Conservation (phyloP, 2,888 invertebrate species). For the Cephus sareptanus region DNA sequence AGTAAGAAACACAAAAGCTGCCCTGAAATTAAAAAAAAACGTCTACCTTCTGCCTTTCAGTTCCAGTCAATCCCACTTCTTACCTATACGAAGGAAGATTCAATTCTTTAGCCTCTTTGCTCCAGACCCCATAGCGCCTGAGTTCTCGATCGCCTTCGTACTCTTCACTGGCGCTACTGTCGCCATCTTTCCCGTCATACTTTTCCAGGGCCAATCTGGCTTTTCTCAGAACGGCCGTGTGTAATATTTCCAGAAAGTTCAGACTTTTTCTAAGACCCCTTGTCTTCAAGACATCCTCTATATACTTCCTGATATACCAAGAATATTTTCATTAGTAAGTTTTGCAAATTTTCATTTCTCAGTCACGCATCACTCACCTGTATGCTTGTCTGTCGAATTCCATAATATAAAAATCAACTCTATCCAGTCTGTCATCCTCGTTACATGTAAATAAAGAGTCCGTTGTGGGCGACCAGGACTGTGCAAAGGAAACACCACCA, state of each 20-base stretch:
- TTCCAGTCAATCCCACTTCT: not conserved
- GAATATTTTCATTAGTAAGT: not conserved
- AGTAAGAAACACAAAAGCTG: conserved; percentile 87
- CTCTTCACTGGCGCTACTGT: conserved; percentile 43
- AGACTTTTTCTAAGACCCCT: conserved; percentile 86
- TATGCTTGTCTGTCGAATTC: conserved; percentile 58
- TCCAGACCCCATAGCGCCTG: conserved; percentile 80
- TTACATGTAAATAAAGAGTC: conserved; percentile 43
- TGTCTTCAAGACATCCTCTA: conserved; percentile 88
- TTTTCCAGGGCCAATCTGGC: conserved; percentile 78
- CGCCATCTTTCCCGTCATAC: conserved; percentile 41
- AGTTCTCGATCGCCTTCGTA: conserved; percentile 68
- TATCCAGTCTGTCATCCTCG: conserved; percentile 47
- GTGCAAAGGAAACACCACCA: conserved; percentile 41
- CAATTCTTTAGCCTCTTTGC: conserved; percentile 79
- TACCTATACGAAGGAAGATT: conserved; percentile 83
- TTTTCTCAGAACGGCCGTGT: conserved; percentile 76
- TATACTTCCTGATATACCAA: conserved; percentile 74
- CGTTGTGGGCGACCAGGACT: conserved; percentile 48
- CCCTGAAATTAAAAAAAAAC: conserved; percentile 57
- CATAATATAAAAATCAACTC: conserved; percentile 51
- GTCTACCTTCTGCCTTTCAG: not conserved
- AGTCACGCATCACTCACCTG: conserved; percentile 39
- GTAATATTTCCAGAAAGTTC: conserved; percentile 80
- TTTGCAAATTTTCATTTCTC: not conserved